Conservation (phyloP, 2,113 vertebrate genomes). For the Bufo gargarizans region DNA sequence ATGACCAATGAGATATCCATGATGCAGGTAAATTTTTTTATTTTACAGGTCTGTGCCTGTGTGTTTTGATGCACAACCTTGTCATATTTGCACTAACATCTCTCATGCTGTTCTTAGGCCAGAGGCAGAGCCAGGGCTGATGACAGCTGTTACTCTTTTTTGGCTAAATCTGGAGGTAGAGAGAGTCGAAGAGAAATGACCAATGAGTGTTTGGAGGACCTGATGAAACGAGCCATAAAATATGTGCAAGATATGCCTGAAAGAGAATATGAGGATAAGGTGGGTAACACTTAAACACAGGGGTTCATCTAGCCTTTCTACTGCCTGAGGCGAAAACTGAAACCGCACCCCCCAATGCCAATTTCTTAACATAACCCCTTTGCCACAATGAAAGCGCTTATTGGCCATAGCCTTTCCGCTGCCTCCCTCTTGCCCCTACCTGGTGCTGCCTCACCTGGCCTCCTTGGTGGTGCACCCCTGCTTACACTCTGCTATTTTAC, state of each 20-base stretch:
- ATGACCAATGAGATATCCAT: conserved; percentile 94
- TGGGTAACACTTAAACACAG: conserved; percentile 43
- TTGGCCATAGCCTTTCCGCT: no score
- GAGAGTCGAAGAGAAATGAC: conserved; percentile 78
- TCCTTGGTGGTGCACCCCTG: no score
- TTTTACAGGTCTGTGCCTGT: neutral
- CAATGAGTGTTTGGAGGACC: conserved; percentile 79
- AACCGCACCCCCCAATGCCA: no score
- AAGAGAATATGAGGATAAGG: conserved; percentile 69
- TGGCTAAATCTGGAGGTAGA: conserved; percentile 75
- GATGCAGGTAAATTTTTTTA: conserved; percentile 72
- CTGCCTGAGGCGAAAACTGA: no score
- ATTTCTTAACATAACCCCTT: no score
- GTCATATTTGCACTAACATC: neutral
- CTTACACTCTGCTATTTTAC: neutral
- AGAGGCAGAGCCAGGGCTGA: conserved; percentile 82
- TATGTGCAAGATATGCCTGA: conserved; percentile 77
- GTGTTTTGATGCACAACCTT: neutral
- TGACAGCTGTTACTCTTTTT: conserved; percentile 84
- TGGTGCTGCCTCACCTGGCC: no score
- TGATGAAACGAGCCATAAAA: conserved; percentile 77
- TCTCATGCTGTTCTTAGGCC: conserved; percentile 72
- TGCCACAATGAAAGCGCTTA: no score
- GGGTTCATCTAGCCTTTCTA: no score
- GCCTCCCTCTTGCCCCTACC: no score